Evolutionary conservation across 2,888 invertebrate species (phyloP).

Genomic region (Eugnorisma glareosa): DNA sequence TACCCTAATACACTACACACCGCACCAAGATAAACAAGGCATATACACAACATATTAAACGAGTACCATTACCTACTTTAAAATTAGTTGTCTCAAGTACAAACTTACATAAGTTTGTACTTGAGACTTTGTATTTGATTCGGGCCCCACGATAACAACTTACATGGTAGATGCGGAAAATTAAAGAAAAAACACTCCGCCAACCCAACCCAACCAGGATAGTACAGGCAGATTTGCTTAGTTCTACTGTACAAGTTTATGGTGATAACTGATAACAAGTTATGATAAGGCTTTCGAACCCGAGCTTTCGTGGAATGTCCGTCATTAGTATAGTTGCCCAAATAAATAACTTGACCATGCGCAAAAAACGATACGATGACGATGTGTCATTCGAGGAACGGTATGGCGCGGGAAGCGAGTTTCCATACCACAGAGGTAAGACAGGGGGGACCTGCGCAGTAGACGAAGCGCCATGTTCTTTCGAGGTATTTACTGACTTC

Average conservation of each 20-base stretch:
- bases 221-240: background rate
- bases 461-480: background rate
- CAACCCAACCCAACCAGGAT: constrained; percentile 1
- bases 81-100: background rate
- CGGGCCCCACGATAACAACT: background rate
- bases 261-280: background rate
- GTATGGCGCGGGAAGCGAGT: background rate
- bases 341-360: constrained; percentile 21
- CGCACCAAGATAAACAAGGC: too few species aligned
- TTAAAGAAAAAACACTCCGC: background rate
- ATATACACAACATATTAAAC: background rate
- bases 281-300: background rate
- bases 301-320: background rate
- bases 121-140: too few species aligned
- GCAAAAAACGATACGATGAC: constrained; percentile 1
- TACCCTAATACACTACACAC: too few species aligned
- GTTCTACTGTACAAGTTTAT: background rate
- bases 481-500: background rate
- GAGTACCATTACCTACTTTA: background rate
- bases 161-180: background rate
- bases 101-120: too few species aligned
- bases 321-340: background rate
- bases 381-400: background rate
- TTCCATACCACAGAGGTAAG: background rate
- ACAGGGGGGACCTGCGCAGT: background rate